These are phyloP conservation scores for Agapostemon virescens DNA, from an alignment of 2,888 invertebrate genomes.

Conservation along the genomic window DNA sequence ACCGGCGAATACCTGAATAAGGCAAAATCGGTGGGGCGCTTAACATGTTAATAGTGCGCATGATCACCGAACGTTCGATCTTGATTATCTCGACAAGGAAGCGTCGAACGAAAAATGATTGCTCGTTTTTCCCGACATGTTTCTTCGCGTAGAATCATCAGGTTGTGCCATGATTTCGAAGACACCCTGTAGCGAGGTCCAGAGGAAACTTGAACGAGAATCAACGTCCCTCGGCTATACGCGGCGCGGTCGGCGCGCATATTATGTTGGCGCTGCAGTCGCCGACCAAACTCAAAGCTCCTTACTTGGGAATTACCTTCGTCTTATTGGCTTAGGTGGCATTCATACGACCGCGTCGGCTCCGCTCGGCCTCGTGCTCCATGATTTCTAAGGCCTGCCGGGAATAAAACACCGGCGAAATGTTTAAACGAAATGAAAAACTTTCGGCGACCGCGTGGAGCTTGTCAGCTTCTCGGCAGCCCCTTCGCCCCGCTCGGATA, in stretches of 20 bases:
- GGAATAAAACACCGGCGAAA: slow-evolving; percentile 13
- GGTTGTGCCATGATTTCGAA: neutral
- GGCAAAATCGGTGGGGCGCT: no score
- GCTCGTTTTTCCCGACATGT: neutral
- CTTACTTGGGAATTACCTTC: slow-evolving; percentile 36
- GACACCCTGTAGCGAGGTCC: slow-evolving; percentile 9
- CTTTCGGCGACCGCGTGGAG: neutral
- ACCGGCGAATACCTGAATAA: no score
- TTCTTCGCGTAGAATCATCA: neutral
- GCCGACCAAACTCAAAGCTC: slow-evolving; percentile 27
- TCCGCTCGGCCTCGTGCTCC: neutral
- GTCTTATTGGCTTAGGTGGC: slow-evolving; percentile 11
- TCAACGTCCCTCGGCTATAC: slow-evolving; percentile 13
- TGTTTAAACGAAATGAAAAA: slow-evolving; percentile 33
- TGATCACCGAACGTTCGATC: neutral
- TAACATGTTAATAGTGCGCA: no score
- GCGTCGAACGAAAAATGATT: neutral
- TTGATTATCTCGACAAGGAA: neutral
- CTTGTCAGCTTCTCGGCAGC: neutral
- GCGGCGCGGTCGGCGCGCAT: neutral
- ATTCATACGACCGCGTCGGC: slow-evolving; percentile 19
- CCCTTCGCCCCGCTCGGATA: neutral
- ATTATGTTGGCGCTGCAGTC: slow-evolving; percentile 25
- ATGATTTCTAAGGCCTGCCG: slow-evolving; percentile 34
- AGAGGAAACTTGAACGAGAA: slow-evolving; percentile 48